Conservation (phyloP, 2,888 invertebrate genomes). For the Plagiodera versicolora region DNA sequence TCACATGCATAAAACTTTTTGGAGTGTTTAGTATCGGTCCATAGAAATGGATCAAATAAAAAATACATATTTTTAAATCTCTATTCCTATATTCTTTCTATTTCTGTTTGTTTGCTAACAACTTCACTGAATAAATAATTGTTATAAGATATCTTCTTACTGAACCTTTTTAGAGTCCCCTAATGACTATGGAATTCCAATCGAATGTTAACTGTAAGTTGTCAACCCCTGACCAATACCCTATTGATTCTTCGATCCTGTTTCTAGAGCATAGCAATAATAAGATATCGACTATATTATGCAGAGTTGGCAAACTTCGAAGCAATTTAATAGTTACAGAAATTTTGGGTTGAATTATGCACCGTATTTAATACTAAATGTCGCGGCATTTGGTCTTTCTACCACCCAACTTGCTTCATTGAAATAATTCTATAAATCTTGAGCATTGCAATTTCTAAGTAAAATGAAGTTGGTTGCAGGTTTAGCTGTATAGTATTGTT, state of each 20-base stretch:
- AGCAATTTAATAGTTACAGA: slow-evolving; percentile 4
- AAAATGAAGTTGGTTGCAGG: slow-evolving; percentile 23
- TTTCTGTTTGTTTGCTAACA: too few relatives aligned
- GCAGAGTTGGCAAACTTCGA: slow-evolving; percentile 7
- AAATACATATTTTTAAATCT: too few relatives aligned
- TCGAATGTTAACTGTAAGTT: too few relatives aligned
- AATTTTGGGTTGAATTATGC: slow-evolving; percentile 19
- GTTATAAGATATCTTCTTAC: too few relatives aligned
- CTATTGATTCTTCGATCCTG: not conserved
- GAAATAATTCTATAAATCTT: slow-evolving; percentile 20
- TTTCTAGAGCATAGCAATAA: slow-evolving; percentile 4
- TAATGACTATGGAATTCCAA: too few relatives aligned
- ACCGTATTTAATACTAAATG: slow-evolving; percentile 26
- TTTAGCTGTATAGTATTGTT: slow-evolving; percentile 23
- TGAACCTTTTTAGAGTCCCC: too few relatives aligned
- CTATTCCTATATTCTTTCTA: too few relatives aligned
- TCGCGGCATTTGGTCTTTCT: slow-evolving; percentile 23
- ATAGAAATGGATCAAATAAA: too few relatives aligned
- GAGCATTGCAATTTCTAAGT: slow-evolving; percentile 21
- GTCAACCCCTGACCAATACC: too few relatives aligned
- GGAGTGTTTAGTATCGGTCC: too few relatives aligned
- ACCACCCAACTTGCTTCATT: slow-evolving; percentile 21
- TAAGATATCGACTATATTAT: not conserved
- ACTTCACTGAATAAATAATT: too few relatives aligned
- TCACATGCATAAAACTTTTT: too few relatives aligned